A percentile compares a stretch with the other conserved stretches of the same genome.
These are phyloP conservation scores for Oncopeltus fasciatus DNA, from an alignment of 1,140 invertebrate genomes.

Conservation along the genomic window DNA sequence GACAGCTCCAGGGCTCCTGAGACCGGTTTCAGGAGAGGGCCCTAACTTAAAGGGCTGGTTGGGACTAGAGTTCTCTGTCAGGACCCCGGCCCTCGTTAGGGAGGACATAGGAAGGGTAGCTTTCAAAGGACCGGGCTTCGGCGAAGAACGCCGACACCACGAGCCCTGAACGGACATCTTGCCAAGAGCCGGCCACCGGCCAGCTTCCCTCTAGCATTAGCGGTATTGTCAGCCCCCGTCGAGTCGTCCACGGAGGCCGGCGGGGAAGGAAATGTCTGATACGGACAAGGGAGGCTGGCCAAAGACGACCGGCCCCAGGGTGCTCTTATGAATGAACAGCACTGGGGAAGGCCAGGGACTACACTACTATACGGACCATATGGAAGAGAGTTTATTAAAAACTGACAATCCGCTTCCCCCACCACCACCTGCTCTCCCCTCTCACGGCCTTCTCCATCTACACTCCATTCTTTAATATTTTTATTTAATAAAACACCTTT, in stretches of 20 bases:
- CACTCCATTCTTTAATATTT: no score
- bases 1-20: slow-evolving; percentile 45
- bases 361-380: slow-evolving; percentile 1
- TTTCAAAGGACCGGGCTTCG: slow-evolving; percentile 54
- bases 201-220: no score
- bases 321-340: no score
- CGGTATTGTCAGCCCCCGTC: no score
- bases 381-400: not conserved
- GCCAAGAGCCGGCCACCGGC: not conserved
- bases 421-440: no score
- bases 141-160: slow-evolving; percentile 28
- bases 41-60: slow-evolving; percentile 40
- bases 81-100: slow-evolving; percentile 45
- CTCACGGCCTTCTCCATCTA: no score
- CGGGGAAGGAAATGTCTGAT: no score
- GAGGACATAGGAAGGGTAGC: slow-evolving; percentile 57
- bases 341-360: not conserved
- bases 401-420: not conserved
- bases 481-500: no score
- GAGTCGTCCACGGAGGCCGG: no score
- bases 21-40: slow-evolving; percentile 51
- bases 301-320: no score
- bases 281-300: no score
- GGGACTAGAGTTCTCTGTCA: slow-evolving; percentile 47
- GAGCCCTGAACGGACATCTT: slow-evolving; percentile 3